phyloP scores from a whole-genome alignment of 2,113 vertebrate species.

The Chelonoidis abingdonii region DNA sequence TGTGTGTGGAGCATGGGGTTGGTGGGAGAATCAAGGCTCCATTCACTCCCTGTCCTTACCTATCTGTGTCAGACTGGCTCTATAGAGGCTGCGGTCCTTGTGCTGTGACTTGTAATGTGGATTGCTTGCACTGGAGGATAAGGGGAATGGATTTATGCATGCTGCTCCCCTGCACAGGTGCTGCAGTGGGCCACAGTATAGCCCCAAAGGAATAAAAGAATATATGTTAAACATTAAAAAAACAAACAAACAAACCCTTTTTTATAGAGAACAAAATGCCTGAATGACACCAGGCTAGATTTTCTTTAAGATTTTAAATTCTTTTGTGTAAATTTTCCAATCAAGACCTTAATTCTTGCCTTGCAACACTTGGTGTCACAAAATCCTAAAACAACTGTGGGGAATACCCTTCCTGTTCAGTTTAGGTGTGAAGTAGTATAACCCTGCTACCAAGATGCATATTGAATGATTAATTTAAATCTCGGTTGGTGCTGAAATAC shows the following conservation, averaged over 20 bases:
- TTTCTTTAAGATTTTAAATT: not conserved
- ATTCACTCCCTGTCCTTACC: not conserved
- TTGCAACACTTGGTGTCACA: not conserved
- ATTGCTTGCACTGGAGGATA: not conserved
- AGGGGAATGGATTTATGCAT: not conserved
- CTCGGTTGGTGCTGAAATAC: not conserved
- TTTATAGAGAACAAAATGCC: not conserved
- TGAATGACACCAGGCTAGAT: not conserved
- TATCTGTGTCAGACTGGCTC: not conserved
- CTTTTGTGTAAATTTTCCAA: not conserved
- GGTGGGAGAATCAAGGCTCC: not conserved
- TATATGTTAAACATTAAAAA: not conserved
- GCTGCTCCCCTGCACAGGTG: not conserved
- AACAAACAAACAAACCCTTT: not conserved
- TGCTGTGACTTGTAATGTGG: not conserved
- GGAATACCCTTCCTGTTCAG: not conserved
- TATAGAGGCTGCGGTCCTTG: not conserved
- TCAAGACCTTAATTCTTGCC: not conserved
- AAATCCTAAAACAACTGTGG: not conserved
- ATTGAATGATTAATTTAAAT: not conserved
- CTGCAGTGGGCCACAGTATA: not conserved
- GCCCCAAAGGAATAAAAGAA: not conserved
- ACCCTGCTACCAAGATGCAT: not conserved
- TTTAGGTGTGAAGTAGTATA: not conserved
- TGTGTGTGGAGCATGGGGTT: not conserved